Conservation (phyloP, 1,140 invertebrate species). For the Dreissena rostriformis region DNA sequence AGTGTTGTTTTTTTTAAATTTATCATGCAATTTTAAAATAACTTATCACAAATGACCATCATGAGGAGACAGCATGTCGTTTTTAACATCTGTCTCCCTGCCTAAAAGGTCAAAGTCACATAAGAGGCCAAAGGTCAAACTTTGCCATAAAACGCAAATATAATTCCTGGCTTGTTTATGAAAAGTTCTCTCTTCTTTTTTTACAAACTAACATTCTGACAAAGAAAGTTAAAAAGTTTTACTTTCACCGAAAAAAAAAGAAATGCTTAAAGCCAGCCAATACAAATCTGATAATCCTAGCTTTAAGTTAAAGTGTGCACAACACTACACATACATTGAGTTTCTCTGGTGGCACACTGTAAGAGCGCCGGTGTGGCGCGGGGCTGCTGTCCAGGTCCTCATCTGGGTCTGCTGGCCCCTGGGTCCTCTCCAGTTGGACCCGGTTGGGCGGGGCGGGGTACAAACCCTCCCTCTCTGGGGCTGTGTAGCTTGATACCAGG, state of each 20-base stretch:
- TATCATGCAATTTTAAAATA: too few species aligned
- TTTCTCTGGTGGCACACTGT: constrained; percentile 59
- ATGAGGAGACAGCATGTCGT: too few species aligned
- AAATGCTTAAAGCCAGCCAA: not conserved
- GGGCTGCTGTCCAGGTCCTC: constrained; percentile 49
- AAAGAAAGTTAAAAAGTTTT: not conserved
- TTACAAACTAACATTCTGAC: too few species aligned
- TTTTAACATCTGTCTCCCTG: too few species aligned
- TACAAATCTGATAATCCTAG: too few species aligned
- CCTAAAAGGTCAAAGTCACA: too few species aligned
- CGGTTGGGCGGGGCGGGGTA: constrained; percentile 58
- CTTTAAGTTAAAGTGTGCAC: not conserved
- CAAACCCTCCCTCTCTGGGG: constrained; percentile 47
- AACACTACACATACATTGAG: constrained; percentile 51
- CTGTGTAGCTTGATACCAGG: constrained; percentile 18
- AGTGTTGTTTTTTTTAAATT: too few species aligned
- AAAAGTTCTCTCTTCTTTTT: too few species aligned
- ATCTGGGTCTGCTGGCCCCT: constrained; percentile 38
- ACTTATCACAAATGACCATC: too few species aligned
- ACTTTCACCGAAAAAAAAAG: not conserved
- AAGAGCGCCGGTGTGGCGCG: constrained; percentile 43
- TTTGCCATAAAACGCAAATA: too few species aligned
- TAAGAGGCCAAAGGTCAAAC: too few species aligned
- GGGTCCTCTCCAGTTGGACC: constrained; percentile 59
- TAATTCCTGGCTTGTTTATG: too few species aligned